phyloP scores from a whole-genome alignment of 1,140 invertebrate genomes.

The Scaptomyza montana region DNA sequence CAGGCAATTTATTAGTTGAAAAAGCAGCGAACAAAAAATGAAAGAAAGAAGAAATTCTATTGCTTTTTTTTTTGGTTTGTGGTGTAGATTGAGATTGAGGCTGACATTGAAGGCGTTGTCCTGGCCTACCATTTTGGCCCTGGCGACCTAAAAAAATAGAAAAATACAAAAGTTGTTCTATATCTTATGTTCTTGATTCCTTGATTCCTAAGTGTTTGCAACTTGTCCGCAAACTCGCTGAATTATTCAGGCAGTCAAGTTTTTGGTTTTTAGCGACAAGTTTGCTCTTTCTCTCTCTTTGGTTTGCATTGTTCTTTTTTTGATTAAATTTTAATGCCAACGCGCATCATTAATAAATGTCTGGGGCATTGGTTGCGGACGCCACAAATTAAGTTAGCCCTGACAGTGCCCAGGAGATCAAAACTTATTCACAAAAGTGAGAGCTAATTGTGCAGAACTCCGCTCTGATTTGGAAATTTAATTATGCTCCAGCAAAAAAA shows the following conservation, averaged over 20 bases:
- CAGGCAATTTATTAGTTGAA: conserved; percentile 74
- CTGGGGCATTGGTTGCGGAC: conserved; percentile 38
- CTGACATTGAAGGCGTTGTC: conserved; percentile 33
- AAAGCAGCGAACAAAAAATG: conserved; percentile 40
- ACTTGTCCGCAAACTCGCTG: conserved; percentile 70
- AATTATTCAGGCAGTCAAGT: conserved; percentile 66
- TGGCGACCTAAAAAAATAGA: conserved; percentile 16
- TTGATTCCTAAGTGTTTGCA: conserved; percentile 66
- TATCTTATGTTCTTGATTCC: conserved; percentile 27
- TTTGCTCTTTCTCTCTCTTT: conserved; percentile 2
- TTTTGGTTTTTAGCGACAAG: conserved; percentile 34
- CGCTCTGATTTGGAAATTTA: conserved; percentile 56
- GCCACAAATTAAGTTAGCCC: conserved; percentile 70
- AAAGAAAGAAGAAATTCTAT: conserved; percentile 34
- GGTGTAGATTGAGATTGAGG: conserved; percentile 15
- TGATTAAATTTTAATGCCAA: conserved; percentile 76
- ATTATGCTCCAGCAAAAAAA: conserved; percentile 32
- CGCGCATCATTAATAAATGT: conserved; percentile 76
- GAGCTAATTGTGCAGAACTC: conserved; percentile 57
- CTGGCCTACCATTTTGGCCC: conserved; percentile 50
- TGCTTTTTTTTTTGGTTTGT: conserved; percentile 9
- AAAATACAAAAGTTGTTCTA: conserved; percentile 22
- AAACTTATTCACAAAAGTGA: conserved; percentile 34
- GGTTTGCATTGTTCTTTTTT: conserved; percentile 14
- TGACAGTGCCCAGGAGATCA: conserved; percentile 7